Base-by-base conservation (phyloP, 64 coral and sea anemone species). In the Dendronephthya gigantea region DNA sequence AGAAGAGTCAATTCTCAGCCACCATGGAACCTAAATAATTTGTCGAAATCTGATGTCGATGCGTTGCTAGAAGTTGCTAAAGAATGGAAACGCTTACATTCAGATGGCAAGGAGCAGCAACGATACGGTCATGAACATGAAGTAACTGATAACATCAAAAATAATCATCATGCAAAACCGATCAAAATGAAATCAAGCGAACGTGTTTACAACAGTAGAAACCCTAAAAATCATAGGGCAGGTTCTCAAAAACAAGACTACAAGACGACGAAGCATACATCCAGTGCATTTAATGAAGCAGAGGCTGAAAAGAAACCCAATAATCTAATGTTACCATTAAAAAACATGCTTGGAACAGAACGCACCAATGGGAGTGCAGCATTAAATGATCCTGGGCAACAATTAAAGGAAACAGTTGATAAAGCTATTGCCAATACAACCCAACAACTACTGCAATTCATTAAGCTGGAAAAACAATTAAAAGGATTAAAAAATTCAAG, bases 401-500 rank as follows among this genome's bases (percentile, higher is more conserved):
- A 19, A 8, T 35, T 79, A 19, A 39, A 34, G 29, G 32, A 79
- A 79, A 39, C 30, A 28, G 72, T 79, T 0, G 31, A 79, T 12
- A 35, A 3, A 35, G 72, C 72, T 79, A 79, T 79, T 79, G 72
- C 72, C 16, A 79, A 79, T 79, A 79, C 72, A 1, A 79, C 72
- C 15, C 72, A 79, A 79, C 72, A 79, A 19, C 36, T 79, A 79
- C 15, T 79, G 72, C 30, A 79, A 79, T 79, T 79, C 36, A 79
- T 79, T 35, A 79, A 79, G 16, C 28, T 79, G 36, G 72, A 79
- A 79, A 79, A 79, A 79, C 72, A 79, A 12, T 79, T 79, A 79
- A 79, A 79, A 39, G 15, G 36, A 8, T 39, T 29, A 13, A 30
- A 33, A 36, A 35, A 36, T 79, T 15, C 55, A 27, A n/a, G 6